Evolutionary conservation across 2,888 invertebrate species (phyloP), one percentile per base, ranked within the genome.

Genomic region (Ernsta delagoae): DNA sequence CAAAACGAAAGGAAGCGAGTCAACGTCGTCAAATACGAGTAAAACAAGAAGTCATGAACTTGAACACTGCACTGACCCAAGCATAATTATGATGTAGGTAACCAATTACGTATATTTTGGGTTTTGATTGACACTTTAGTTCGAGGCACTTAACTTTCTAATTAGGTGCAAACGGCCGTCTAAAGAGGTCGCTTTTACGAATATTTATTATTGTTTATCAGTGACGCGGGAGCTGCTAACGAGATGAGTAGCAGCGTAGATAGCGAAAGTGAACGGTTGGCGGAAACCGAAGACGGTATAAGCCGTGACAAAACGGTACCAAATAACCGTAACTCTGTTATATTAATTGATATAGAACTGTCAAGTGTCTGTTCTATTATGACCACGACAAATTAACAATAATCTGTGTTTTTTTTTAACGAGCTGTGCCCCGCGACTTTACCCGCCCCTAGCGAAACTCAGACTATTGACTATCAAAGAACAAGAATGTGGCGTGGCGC

Each of bases 101-200:
- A 36, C 4, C 5, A 36, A 41, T 41, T 41, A 5, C 50, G 6
- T 8, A 50, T 16, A 1, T 6, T 50, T 5, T 7, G 4, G 24
- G 9, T 24, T 3, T 24, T 53, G 9, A 53, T 53, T 24, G 24
- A 53, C 53, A 24, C 24, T 53, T 24, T 16, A 24, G 8, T 6
- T 36, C 6, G 36, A 2, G 36, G 53, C 1, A 0, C 24, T 53
- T 48, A 39, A 66, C 53, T 59, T 59, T 50, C 65, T 66, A 66
- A 66, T 66, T 66, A 59, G 53, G 65, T 59, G 59, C 59, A 48
- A 65, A 50, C n/a, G 48, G 41, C 48, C 39, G n/a, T 36, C 62
- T 24, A 65, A 50, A 59, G 59, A 41, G 50, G 50, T 53, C 12
- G 50, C 43, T 34, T 48, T 31, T 39, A 39, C 39, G 36, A 50